Evolutionary conservation across 2,113 vertebrate genomes (phyloP).

Genomic region (Paracanthobrama guichenoti): DNA sequence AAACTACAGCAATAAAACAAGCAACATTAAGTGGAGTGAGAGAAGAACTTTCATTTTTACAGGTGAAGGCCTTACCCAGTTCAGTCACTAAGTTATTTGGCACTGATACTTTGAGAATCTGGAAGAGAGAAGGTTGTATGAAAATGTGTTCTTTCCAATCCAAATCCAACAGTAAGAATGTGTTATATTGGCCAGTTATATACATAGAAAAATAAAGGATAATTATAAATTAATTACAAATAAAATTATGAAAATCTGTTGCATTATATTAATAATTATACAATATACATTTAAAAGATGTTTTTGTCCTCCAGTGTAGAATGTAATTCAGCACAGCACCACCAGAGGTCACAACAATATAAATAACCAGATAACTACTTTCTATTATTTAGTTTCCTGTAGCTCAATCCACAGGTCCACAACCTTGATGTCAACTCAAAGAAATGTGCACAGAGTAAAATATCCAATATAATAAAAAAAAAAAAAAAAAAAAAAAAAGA

Average conservation of each 20-base stretch:
- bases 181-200: background rate
- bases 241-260: background rate
- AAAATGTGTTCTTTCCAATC: too few species aligned
- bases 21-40: background rate
- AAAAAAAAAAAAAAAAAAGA: too few species aligned
- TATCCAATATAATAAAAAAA: background rate
- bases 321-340: slow-evolving; percentile 24
- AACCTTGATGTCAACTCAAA: background rate
- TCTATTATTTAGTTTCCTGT: background rate
- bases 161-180: background rate
- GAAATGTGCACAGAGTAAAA: background rate
- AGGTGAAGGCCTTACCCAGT: slow-evolving; percentile 70
- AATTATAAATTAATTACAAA: background rate
- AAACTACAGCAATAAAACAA: background rate
- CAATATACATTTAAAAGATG: background rate
- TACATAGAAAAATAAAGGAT: background rate
- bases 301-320: background rate
- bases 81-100: slow-evolving; percentile 67
- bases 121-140: slow-evolving; percentile 24
- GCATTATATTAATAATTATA: background rate
- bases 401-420: background rate
- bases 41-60: background rate
- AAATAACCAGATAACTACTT: background rate
- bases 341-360: slow-evolving; percentile 33
- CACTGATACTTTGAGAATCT: slow-evolving; percentile 71